Conservation (phyloP, 2,113 vertebrate species). For the Cryptomyrus ogoouensis region DNA sequence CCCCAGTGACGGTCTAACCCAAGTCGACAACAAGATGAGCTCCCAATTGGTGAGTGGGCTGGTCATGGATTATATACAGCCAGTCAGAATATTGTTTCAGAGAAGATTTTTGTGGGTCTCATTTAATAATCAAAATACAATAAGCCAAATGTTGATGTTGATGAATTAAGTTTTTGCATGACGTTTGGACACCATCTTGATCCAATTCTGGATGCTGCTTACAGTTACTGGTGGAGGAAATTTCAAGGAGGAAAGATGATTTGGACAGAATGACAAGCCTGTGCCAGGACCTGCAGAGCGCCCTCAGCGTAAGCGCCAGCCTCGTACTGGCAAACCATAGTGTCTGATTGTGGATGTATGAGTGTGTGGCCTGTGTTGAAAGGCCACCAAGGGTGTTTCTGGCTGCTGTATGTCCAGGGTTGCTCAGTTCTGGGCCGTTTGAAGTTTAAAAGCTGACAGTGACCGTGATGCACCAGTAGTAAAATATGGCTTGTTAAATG, state of each 20-base stretch:
- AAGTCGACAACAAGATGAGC: conserved; percentile 71
- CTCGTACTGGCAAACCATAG: neutral
- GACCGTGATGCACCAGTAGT: neutral
- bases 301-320: conserved; percentile 66
- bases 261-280: conserved; percentile 60
- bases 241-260: conserved; percentile 71
- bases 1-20: conserved; percentile 64
- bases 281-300: conserved; percentile 71
- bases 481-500: neutral
- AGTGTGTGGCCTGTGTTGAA: neutral
- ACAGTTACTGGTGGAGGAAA: conserved; percentile 78
- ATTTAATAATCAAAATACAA: neutral
- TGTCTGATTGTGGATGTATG: neutral
- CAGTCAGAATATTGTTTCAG: neutral
- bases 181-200: neutral
- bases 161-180: neutral
- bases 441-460: neutral
- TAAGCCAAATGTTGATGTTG: neutral
- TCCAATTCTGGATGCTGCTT: neutral
- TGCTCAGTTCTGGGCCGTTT: neutral
- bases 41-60: conserved; percentile 73
- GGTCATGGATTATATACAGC: neutral
- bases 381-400: neutral
- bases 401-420: neutral
- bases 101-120: neutral